These are phyloP conservation scores for Gorsachius magnificus DNA, from an alignment of 2,797 vertebrate species.

Conservation along the genomic window DNA sequence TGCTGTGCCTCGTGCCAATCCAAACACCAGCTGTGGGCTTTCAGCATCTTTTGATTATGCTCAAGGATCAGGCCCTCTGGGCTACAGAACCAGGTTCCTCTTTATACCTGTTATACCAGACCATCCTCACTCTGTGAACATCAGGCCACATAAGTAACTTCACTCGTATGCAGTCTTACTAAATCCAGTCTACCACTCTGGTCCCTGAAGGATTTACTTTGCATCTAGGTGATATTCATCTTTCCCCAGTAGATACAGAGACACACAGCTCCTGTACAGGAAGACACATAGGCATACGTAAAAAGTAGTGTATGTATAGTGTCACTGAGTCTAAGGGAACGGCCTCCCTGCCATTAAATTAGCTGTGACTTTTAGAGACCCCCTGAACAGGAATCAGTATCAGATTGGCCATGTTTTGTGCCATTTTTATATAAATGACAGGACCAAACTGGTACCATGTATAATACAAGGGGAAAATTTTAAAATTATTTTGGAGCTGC, in stretches of 20 bases:
- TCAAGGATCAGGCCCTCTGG: neutral
- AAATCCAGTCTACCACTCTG: neutral
- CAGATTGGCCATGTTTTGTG: neutral
- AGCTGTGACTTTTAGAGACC: neutral
- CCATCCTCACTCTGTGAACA: neutral
- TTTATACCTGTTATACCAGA: neutral
- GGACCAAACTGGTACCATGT: neutral
- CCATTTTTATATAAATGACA: neutral
- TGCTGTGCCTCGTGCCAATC: neutral
- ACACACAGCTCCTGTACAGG: neutral
- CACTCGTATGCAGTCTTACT: neutral
- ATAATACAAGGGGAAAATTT: neutral
- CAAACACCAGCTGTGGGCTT: accelerated
- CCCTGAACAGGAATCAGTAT: neutral
- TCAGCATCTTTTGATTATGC: neutral
- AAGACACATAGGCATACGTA: neutral
- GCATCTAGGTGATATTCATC: neutral
- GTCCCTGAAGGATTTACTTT: neutral
- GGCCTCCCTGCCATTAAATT: neutral
- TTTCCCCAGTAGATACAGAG: neutral
- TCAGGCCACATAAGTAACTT: neutral
- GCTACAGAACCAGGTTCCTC: neutral
- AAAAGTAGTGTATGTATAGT: neutral
- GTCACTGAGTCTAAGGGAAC: neutral
- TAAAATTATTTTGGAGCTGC: neutral